Evolutionary conservation across 2,113 vertebrate genomes (phyloP), one percentile per base, ranked within the genome.

Genomic region (Symphodus melops): DNA sequence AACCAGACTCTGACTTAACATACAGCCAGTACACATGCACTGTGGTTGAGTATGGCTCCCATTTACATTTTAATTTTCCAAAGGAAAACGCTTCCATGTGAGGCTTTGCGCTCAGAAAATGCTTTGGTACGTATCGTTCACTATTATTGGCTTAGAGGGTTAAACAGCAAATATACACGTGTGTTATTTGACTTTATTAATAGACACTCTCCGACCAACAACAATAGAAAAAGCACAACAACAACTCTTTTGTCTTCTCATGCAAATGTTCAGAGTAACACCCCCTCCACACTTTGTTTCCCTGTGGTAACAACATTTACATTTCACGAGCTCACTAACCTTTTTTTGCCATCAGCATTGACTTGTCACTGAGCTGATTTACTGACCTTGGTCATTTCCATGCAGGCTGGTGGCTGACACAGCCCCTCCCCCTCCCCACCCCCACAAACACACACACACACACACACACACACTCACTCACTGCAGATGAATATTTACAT

Each of bases 401-500:
- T 74, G 73, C 72, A 77, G 86, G 69, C 76, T 95, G 94, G 95
- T 93, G 94, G 94, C 92, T 95, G 93, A 92, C 95, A 94, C 89
- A 91, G 94, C 94, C 93, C 94, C 94, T 93, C 94, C 94, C 92
- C 93, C 91, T 4, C 25, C 25, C 25, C 25, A 25, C 39, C n/a
- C n/a, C n/a, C 39, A 39, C 39, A 39, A 4, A 41, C 3, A 41
- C 39, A 41, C 39, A 41, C 39, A 41, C 9, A 41, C 39, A 41
- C 39, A 39, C 39, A 41, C 3, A 41, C 39, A 41, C 39, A 41
- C 39, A 41, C 9, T 11, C 39, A 41, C 39, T 11, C 39, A 92
- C 94, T 94, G 93, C 94, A 94, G 94, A 96, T 96, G 95, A 97
- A 97, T 97, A 97, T 97, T 97, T 97, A 97, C 96, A 96, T 96